Evolutionary conservation across 2,113 vertebrate species (phyloP).

Genomic region (Periophthalmus modestus): DNA sequence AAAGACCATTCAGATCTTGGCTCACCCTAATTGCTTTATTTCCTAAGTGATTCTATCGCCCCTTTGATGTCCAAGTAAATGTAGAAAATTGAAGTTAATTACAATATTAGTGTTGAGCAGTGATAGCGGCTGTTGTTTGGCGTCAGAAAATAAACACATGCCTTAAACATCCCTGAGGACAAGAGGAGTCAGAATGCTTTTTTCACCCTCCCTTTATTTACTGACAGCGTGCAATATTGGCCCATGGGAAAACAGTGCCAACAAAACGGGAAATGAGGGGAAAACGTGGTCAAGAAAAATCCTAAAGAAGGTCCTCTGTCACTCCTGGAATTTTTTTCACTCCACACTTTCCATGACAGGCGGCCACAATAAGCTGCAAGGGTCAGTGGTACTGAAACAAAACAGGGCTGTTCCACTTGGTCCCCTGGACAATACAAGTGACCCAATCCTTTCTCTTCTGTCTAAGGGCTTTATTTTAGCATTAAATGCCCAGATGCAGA

Average conservation of each 20-base stretch:
- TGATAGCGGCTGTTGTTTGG: slow-evolving; percentile 72
- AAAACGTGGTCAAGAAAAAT: slow-evolving; percentile 70
- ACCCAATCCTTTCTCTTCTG: slow-evolving; percentile 82
- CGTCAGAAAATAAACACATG: slow-evolving; percentile 75
- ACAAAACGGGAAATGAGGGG: slow-evolving; percentile 67
- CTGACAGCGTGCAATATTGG: slow-evolving; percentile 61
- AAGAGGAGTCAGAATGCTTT: slow-evolving; percentile 57
- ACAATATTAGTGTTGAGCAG: slow-evolving; percentile 76
- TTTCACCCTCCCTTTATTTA: slow-evolving; percentile 73
- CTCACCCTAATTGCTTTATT: slow-evolving; percentile 80
- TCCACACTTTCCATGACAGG: slow-evolving; percentile 86
- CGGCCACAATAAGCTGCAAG: slow-evolving; percentile 85
- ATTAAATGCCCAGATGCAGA: slow-evolving; percentile 88
- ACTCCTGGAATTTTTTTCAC: slow-evolving; percentile 77
- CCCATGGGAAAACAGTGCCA: slow-evolving; percentile 60
- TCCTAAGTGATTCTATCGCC: slow-evolving; percentile 73
- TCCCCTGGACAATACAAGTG: slow-evolving; percentile 80
- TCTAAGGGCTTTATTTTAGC: slow-evolving; percentile 86
- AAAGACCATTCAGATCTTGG: slow-evolving; percentile 72
- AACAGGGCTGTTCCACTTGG: slow-evolving; percentile 84
- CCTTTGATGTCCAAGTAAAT: slow-evolving; percentile 81
- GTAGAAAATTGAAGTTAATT: slow-evolving; percentile 81
- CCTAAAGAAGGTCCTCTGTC: slow-evolving; percentile 77
- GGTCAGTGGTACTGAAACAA: slow-evolving; percentile 92
- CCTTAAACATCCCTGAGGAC: slow-evolving; percentile 74